Evolutionary conservation across 2,797 vertebrate species (phyloP).

Genomic region (Paguma larvata): DNA sequence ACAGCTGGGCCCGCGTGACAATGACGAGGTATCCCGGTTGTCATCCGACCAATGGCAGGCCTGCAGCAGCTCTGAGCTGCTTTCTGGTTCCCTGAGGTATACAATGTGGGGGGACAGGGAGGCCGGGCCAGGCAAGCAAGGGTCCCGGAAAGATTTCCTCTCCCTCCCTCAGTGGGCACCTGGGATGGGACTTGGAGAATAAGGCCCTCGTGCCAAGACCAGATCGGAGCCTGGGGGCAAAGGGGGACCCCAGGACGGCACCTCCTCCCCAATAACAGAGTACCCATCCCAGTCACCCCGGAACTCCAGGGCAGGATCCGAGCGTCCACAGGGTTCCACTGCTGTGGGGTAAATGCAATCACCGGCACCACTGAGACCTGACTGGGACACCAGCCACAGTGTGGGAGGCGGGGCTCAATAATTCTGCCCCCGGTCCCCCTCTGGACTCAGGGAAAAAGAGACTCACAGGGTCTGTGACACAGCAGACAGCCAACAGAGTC

Average conservation of each 20-base stretch:
- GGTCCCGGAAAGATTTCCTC: background rate
- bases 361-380: conserved; percentile 82
- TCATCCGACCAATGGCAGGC: accelerated
- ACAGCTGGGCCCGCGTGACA: background rate
- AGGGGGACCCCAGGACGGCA: accelerated
- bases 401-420: background rate
- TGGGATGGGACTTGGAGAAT: accelerated
- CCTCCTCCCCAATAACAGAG: background rate
- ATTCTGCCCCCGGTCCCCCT: background rate
- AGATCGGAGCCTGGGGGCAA: background rate
- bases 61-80: accelerated
- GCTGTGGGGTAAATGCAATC: background rate
- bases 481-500: background rate
- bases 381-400: conserved; percentile 64
- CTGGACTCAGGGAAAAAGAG: background rate
- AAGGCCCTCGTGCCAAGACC: background rate
- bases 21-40: no score
- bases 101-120: accelerated
- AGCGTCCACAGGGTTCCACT: conserved; percentile 83
- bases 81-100: no score
- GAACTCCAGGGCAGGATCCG: conserved; percentile 83
- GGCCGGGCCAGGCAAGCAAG: background rate
- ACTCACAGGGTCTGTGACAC: background rate
- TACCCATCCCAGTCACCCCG: accelerated
- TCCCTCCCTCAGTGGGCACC: background rate